Conservation (phyloP, 2,797 vertebrate genomes). For the Uromys caudimaculatus region DNA sequence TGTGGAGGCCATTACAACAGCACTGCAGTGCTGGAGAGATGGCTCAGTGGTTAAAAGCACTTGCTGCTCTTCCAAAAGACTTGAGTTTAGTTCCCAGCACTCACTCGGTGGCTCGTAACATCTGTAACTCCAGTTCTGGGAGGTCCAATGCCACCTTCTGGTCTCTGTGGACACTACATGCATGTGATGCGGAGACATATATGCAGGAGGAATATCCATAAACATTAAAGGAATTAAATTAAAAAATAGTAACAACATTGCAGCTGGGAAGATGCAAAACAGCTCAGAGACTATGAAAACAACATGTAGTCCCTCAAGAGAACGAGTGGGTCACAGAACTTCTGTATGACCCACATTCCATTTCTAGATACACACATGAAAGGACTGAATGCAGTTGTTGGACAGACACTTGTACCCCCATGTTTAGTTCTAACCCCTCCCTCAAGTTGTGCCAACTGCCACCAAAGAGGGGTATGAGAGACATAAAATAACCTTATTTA, state of each 20-base stretch:
- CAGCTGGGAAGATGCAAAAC: neutral
- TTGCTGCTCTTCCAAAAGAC: neutral
- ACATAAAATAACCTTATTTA: constrained; percentile 59
- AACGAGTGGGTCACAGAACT: neutral
- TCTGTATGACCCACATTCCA: neutral
- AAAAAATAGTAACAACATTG: neutral
- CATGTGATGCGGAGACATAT: neutral
- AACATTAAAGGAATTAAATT: neutral
- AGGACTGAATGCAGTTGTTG: neutral
- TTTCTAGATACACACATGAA: neutral
- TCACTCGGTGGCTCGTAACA: neutral
- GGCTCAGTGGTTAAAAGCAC: neutral
- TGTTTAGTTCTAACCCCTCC: neutral
- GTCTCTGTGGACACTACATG: neutral
- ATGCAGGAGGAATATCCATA: neutral
- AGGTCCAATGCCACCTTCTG: too few species aligned
- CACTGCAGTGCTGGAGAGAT: neutral
- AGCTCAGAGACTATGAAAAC: neutral
- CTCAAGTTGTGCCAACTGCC: constrained; percentile 81
- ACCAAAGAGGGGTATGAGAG: constrained; percentile 69
- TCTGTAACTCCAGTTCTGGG: neutral
- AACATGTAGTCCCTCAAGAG: constrained; percentile 23
- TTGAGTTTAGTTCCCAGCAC: neutral
- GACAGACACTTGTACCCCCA: neutral
- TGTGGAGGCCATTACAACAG: neutral